Evolutionary conservation across 2,113 vertebrate species (phyloP), one percentile per base, ranked within the genome.

Genomic region (Piprites chloris): DNA sequence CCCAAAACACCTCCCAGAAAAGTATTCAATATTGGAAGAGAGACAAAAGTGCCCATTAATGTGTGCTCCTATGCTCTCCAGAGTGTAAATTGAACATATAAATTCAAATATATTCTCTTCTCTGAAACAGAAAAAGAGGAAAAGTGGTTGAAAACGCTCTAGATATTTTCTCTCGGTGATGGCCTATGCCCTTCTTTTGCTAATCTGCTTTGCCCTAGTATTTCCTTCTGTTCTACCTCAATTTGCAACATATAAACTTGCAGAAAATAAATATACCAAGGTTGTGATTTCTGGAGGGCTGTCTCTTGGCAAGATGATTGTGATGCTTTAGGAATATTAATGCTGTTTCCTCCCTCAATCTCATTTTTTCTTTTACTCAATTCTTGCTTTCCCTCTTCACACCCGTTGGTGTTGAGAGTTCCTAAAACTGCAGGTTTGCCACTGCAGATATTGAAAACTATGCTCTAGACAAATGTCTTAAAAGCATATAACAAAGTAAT

Each of bases 241-340:
- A 82, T 94, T 95, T 95, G n/a, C 72, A 90, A 89, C 16, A 20
- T 30, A 90, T 42, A 86, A 90, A 81, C 59, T 93, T 78, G n/a
- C 52, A 87, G 56, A 81, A 96, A 87, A 92, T 82, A 95, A 87
- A 91, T 89, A 89, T 65, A 85, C 7, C 12, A 41, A 89, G 66
- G 47, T 58, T n/a, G 1, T 62, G 69, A 65, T 66, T 80, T 92
- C 65, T 94, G 86, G 28, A 95, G 56, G n/a, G 7, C 47, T 85
- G 8, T 59, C 26, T 46, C 27, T 76, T 52, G 22, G 14, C 23
- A 68, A 30, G 33, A 46, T 72, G 52, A 41, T 66, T 87, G 56
- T 24, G 21, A 24, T 69, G 41, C 5, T 82, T 92, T 75, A 82
- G 49, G 69, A 92, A 72, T 65, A 30, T 14, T 87, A 82, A 81